Conservation (phyloP, 2,888 invertebrate genomes). For the Oeneis ivallda region DNA sequence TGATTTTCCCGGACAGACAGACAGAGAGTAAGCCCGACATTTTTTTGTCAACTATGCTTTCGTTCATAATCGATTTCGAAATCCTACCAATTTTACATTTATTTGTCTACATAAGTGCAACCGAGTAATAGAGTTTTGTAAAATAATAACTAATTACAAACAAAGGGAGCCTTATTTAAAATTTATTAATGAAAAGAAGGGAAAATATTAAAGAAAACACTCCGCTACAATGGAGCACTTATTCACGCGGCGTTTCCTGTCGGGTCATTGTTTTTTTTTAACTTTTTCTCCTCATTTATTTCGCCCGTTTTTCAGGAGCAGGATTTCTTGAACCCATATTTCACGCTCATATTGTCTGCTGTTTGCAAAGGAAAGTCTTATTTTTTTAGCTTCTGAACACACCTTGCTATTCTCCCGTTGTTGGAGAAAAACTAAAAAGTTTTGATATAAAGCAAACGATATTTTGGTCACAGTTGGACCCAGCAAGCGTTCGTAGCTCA, state of each 20-base stretch:
- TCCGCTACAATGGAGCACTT: constrained; percentile 64
- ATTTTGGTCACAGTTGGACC: neutral
- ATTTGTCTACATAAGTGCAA: neutral
- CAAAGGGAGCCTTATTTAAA: constrained; percentile 36
- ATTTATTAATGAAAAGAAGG: constrained; percentile 44
- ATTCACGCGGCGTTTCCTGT: constrained; percentile 76
- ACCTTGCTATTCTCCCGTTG: constrained; percentile 17
- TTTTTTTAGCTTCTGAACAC: constrained; percentile 22
- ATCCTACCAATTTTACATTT: no score
- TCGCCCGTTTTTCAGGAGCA: constrained; percentile 66
- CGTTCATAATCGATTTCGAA: no score
- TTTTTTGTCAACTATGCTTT: no score
- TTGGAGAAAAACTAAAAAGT: constrained; percentile 9
- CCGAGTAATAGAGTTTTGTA: neutral
- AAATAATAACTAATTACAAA: constrained; percentile 26
- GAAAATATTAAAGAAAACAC: constrained; percentile 51
- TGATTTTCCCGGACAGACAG: no score
- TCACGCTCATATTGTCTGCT: constrained; percentile 78
- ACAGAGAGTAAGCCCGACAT: no score
- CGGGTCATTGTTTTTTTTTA: constrained; percentile 62
- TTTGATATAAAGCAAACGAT: neutral
- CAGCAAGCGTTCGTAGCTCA: neutral
- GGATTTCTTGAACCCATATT: constrained; percentile 81
- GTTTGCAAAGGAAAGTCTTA: constrained; percentile 52
- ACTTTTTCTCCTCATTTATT: constrained; percentile 79